phyloP scores from a whole-genome alignment of 2,888 invertebrate species.

The Crossocerus cetratus region DNA sequence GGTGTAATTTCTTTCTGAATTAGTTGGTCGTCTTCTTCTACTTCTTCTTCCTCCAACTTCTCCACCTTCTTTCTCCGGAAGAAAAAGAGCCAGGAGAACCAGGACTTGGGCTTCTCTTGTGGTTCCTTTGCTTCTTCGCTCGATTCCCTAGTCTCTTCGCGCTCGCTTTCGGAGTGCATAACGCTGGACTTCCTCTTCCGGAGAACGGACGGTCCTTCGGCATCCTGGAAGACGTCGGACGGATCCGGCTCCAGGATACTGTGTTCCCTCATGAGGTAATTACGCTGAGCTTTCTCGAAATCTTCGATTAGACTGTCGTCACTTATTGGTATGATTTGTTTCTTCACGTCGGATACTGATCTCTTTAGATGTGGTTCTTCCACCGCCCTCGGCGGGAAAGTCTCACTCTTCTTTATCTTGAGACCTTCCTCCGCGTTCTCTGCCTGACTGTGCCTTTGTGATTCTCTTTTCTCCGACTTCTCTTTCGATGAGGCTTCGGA shows the following conservation, averaged over 20 bases:
- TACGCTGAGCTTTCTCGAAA: conserved; percentile 62
- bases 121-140: conserved; percentile 61
- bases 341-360: conserved; percentile 59
- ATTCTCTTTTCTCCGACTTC: conserved; percentile 28
- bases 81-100: conserved; percentile 67
- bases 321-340: conserved; percentile 72
- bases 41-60: conserved; percentile 54
- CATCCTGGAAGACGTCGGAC: conserved; percentile 33
- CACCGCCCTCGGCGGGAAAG: conserved; percentile 38
- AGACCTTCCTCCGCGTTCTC: conserved; percentile 69
- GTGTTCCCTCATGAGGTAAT: conserved; percentile 58
- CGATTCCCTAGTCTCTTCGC: conserved; percentile 47
- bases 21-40: background rate
- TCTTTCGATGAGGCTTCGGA: conserved; percentile 21
- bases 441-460: conserved; percentile 17
- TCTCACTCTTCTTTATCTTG: conserved; percentile 76
- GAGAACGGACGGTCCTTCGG: conserved; percentile 15
- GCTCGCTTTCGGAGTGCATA: conserved; percentile 65
- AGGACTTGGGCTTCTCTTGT: conserved; percentile 52
- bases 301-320: conserved; percentile 65
- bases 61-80: conserved; percentile 60
- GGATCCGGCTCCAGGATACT: conserved; percentile 62
- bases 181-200: conserved; percentile 61
- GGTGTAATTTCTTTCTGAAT: conserved; percentile 45
- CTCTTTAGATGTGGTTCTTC: conserved; percentile 29